Evolutionary conservation across 2,113 vertebrate species (phyloP).

Genomic region (Gambusia affinis): DNA sequence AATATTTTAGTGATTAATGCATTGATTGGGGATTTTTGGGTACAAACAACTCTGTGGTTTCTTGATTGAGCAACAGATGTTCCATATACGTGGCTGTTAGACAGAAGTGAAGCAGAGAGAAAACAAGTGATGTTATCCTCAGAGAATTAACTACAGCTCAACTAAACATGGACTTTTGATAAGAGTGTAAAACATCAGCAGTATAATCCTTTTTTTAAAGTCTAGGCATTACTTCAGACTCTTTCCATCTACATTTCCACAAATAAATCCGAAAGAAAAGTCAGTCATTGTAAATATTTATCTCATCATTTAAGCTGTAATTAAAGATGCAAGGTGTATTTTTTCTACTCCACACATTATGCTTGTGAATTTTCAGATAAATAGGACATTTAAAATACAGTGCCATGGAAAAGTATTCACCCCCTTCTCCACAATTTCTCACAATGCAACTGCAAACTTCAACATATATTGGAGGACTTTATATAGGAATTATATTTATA

Average conservation of each 20-base stretch:
- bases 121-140: conserved; percentile 42
- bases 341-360: not conserved
- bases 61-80: conserved; percentile 51
- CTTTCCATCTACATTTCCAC: not conserved
- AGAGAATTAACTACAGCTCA: conserved; percentile 12
- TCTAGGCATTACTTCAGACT: not conserved
- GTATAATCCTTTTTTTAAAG: not conserved
- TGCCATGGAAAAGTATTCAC: no score
- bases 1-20: not conserved
- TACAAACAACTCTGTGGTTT: conserved; percentile 21
- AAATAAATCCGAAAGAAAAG: not conserved
- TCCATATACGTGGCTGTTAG: conserved; percentile 27
- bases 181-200: not conserved
- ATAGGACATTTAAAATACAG: no score
- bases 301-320: not conserved
- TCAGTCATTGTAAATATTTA: not conserved
- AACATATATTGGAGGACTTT: no score
- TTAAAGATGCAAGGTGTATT: not conserved
- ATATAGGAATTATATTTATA: no score
- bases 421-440: no score
- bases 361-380: no score
- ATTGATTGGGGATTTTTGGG: not conserved
- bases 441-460: no score
- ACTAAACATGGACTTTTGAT: conserved; percentile 3
- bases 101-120: conserved; percentile 21